Base-by-base conservation (phyloP, 1,140 invertebrate genomes). In the Drosophila paulistorum region DNA sequence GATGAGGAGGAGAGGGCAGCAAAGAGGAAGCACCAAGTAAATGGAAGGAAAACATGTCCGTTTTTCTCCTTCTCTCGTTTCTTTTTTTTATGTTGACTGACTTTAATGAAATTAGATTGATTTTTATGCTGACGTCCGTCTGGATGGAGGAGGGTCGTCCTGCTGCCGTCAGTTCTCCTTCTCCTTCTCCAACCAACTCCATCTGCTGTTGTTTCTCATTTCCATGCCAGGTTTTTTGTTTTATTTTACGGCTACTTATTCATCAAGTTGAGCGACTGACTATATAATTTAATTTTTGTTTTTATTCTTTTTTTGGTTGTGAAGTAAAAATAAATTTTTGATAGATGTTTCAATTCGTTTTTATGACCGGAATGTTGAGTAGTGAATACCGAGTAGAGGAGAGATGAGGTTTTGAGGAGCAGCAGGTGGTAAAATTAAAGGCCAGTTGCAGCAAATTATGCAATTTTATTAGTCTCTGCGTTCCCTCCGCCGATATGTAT, bases 41-140 rank as follows among this genome's bases (percentile, higher is more conserved):
- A 51, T 4, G 45, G 2, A 10, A 23, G 45, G 20, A 51, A 51
- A 51, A 51, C 45, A 51, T 51, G 45, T 51, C 45, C 45, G 45
- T 23, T 51, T 51, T 51, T 35, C 54, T 23, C 11, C 26, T 23
- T 57, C 54, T 33, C 48, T 17, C 48, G 3, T 17, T 9, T 51
- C 20, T 11, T 39, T 63, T 63, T 78, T 79, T 82, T 85, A 86
- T 81, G 78, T 73, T 82, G 82, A 76, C 71, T 82, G 82, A 87
- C 83, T 79, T 87, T 86, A 86, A 86, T 87, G 69, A 87, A 86
- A 86, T 86, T 86, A 86, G 75, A 86, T 86, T 86, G 82, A 86
- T 86, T 86, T 85, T 86, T 79, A 68, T 79, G 75, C 81, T 75
- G 78, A 78, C 67, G 82, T 81, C 75, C 82, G 72, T 58, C 63